Evolutionary conservation across 2,888 invertebrate species (phyloP).

Genomic region (Hypercompe scribonia): DNA sequence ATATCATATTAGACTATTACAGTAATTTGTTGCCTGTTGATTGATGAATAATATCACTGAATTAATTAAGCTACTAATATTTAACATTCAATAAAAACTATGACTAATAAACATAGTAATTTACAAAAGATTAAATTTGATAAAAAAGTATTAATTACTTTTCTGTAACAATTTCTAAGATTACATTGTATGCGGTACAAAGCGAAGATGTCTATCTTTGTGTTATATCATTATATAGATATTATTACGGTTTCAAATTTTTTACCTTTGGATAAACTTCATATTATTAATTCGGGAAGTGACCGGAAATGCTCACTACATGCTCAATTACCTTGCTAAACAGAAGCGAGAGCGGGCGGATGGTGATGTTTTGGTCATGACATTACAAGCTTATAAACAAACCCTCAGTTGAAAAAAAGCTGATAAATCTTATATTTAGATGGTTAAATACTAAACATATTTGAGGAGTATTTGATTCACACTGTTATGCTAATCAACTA

Average conservation of each 20-base stretch:
- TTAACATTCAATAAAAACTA: constrained; percentile 48
- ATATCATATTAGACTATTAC: constrained; percentile 63
- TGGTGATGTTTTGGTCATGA: constrained; percentile 34
- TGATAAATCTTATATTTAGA: background rate
- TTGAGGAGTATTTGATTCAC: background rate
- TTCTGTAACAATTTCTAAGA: background rate
- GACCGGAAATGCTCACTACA: constrained; percentile 54
- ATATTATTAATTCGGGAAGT: constrained; percentile 48
- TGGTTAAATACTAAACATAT: constrained; percentile 1
- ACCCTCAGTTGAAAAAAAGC: constrained; percentile 15
- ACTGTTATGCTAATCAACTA: background rate
- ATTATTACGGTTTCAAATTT: constrained; percentile 37
- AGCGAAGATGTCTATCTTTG: constrained; percentile 13
- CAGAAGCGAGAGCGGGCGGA: constrained; percentile 37
- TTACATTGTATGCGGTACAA: background rate
- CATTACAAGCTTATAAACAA: constrained; percentile 13
- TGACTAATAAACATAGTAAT: constrained; percentile 2
- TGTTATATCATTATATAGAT: constrained; percentile 33
- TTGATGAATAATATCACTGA: constrained; percentile 58
- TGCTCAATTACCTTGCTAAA: constrained; percentile 63
- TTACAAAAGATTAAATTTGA: background rate
- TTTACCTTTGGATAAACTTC: constrained; percentile 44
- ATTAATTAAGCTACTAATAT: constrained; percentile 55
- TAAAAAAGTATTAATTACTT: background rate
- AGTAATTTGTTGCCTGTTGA: constrained; percentile 60